Base-by-base conservation (phyloP, 2,888 invertebrate genomes). In the Eupithecia tripunctaria region DNA sequence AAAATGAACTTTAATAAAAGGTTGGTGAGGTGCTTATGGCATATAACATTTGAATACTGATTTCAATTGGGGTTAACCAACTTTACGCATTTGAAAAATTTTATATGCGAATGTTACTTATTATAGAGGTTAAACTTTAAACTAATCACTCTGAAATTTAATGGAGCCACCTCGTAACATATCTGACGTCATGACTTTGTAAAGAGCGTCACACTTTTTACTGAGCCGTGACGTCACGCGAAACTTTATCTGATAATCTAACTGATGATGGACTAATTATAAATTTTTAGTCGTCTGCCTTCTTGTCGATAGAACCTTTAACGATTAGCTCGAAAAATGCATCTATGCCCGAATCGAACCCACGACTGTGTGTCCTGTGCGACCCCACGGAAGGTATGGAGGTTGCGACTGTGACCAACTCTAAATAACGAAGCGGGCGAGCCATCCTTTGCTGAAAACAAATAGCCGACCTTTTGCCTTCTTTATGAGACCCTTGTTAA, bases 401-500 rank as follows among this genome's bases (percentile, higher is more conserved):
- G 83, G 82, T 84, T 86, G 87, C 86, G 86, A 85, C 86, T 21
- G 25, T 56, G 14, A 80, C 86, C 84, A 89, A 90, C 91, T 90
- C 91, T 91, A 91, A 91, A 92, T 90, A 93, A 93, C 91, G 89
- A 91, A 93, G 89, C 88, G 89, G 89, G 89, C 86, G 85, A 51
- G 21, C 89, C 89, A 90, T 91, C 89, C 90, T 88, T 84, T 87
- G 85, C 88, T 88, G 91, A 87, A 91, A 93, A 93, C 93, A 93
- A 94, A 94, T 93, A 91, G 92, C 91, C 90, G 89, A 92, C 94
- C 94, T 93, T 91, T 92, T 92, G 93, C 93, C 93, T 93, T 94
- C 93, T 94, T 94, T 94, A 94, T 90, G 91, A 93, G 93, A 91
- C 93, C 94, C 93, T 94, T 94, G 94, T 93, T 94, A 94, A 92